Evolutionary conservation across 2,797 vertebrate genomes (phyloP), one percentile per base, ranked within the genome.

Genomic region (Arctocebus calabarensis): DNA sequence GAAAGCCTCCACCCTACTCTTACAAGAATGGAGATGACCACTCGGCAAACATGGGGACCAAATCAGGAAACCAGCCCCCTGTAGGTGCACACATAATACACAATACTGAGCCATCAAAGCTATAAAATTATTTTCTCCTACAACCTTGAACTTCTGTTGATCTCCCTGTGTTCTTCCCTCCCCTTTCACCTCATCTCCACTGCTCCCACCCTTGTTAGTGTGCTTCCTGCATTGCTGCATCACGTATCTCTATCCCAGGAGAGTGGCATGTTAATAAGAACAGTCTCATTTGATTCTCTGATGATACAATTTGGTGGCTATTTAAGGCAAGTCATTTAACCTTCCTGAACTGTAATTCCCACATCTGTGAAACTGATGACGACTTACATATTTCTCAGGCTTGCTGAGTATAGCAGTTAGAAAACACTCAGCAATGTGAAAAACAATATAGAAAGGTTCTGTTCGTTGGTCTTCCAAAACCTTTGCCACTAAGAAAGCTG

Each of bases 271-370:
- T 78, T 83, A 88, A 93, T 40, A 89, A 84, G 81, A 94, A 66
- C 70, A 16, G 81, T 88, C 89, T 89, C 81, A 29, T 90, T 74
- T 88, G 70, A 90, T 34, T 73, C 62, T 95, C 57, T 70, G 95
- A 84, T 90, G 89, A 86, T 74, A 68, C 81, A 79, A 66, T 62
- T 93, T 88, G 95, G 73, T 91, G 66, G 83, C 89, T 95, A 85
- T 88, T 96, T 95, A 94, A 97, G 78, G 94, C 77, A 96, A 94
- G 64, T 95, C 89, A 79, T 93, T 94, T 89, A 97, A 93, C 78
- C 90, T 95, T 85, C 66, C 78, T 86, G 91, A 93, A 90, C 87
- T 84, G 84, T 87, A 94, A 84, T 96, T 84, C 84, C 87, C 77
- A 96, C 84, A 85, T 97, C 89, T 92, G 62, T 89, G 74, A 95